phyloP scores from a whole-genome alignment of 2,113 vertebrate genomes.

The Sinocyclocheilus grahami region DNA sequence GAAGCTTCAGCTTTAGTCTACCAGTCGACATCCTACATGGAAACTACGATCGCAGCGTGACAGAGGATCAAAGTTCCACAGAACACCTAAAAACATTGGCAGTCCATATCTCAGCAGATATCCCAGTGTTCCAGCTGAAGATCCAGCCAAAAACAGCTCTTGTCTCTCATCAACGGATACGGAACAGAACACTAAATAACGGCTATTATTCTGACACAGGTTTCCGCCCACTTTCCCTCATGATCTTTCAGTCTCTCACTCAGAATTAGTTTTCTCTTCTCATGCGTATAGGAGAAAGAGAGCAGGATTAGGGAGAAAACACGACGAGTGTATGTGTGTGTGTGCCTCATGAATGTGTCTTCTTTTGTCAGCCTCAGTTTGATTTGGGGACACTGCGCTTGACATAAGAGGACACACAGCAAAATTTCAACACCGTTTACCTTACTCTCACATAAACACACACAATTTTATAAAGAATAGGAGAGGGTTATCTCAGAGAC shows the following conservation, averaged over 20 bases:
- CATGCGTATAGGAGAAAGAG: neutral
- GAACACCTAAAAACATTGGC: neutral
- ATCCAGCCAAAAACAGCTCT: constrained; percentile 10
- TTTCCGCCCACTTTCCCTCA: neutral
- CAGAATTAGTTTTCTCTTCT: neutral
- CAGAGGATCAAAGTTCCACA: neutral
- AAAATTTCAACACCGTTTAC: constrained; percentile 16
- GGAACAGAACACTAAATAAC: constrained; percentile 18
- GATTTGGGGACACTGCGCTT: constrained; percentile 31
- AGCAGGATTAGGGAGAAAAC: constrained; percentile 5
- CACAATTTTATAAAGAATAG: constrained; percentile 21
- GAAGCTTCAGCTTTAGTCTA: constrained; percentile 5
- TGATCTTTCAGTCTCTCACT: constrained; percentile 12
- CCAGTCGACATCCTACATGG: neutral
- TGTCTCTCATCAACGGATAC: constrained; percentile 3
- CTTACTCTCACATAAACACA: neutral
- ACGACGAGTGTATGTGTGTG: constrained; percentile 1
- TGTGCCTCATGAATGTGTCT: constrained; percentile 15
- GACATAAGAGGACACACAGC: constrained; percentile 42
- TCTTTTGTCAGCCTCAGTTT: constrained; percentile 34
- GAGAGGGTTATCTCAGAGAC: neutral
- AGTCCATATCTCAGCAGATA: neutral
- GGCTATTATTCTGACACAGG: constrained; percentile 29
- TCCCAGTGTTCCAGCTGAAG: neutral
- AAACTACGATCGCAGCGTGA: neutral